These are phyloP conservation scores for Apis dorsata DNA, from an alignment of 1,140 invertebrate genomes.

Conservation along the genomic window DNA sequence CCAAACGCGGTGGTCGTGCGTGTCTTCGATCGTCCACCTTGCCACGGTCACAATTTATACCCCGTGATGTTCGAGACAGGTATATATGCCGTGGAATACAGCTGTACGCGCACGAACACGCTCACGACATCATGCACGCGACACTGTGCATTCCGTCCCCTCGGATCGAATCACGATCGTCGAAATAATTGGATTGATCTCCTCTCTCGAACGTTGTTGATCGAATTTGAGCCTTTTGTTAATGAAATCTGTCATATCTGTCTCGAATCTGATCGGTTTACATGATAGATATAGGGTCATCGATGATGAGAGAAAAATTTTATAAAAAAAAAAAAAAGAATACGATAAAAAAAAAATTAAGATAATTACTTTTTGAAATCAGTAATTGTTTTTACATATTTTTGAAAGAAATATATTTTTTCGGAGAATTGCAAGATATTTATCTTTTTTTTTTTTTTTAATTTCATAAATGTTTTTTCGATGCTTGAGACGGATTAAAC, in stretches of 20 bases:
- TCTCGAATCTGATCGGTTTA: constrained; percentile 6
- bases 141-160: neutral
- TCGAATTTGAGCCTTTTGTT: constrained; percentile 25
- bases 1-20: neutral
- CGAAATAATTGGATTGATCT: constrained; percentile 48
- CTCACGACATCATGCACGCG: neutral
- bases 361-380: neutral
- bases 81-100: constrained; percentile 32
- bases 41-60: constrained; percentile 71
- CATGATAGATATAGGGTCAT: neutral
- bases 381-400: neutral
- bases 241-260: constrained; percentile 10
- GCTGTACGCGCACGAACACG: neutral
- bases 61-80: constrained; percentile 56
- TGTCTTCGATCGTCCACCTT: constrained; percentile 42
- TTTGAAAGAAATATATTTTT: neutral
- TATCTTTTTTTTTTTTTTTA: neutral
- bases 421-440: neutral
- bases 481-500: neutral
- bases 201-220: neutral
- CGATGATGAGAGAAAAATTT: neutral
- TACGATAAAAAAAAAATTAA: neutral
- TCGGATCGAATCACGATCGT: constrained; percentile 23
- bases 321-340: neutral
- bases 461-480: neutral